Evolutionary conservation across 2,797 vertebrate species (phyloP), one percentile per base, ranked within the genome.

Genomic region (Ctenopoma kingsleyae): DNA sequence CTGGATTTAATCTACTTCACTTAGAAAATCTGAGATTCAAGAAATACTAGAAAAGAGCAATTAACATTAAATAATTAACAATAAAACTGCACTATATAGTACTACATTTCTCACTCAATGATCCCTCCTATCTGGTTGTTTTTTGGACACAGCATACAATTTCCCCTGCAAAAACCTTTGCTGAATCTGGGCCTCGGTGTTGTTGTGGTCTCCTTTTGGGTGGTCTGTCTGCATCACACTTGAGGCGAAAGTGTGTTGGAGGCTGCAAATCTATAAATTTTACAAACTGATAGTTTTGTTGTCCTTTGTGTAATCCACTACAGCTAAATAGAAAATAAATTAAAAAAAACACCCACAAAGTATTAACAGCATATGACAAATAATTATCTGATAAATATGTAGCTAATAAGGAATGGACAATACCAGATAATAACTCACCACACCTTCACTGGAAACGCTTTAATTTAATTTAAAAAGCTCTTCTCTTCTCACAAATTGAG

Each of bases 181-280:
- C 38, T 46, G 3, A n/a, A 23, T 50, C 7, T 25, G 23, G 12
- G 17, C 11, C 20, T 2, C 30, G 1, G 30, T 51, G 41, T 52
- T 58, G 62, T 16, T 58, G 36, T 30, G 13, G 19, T 72, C 20
- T 41, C 27, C 12, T 25, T 55, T 46, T 67, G 58, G 67, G 67
- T 72, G 76, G 80, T 68, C 59, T 49, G 50, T 44, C 52, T 44
- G 22, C 40, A 36, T 20, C 25, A 13, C 3, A 1, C 7, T 22
- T 17, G 7, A 67, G 17, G 50, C 44, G 56, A 38, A 48, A 61
- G n/a, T 30, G 6, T 22, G 25, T 16, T 59, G 44, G 38, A 36
- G 22, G 20, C 38, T 71, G 10, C 6, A 55, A 19, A 58, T 32
- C 61, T 55, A 59, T 56, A 67, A 25, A 65, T 68, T 61, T n/a